phyloP scores from a whole-genome alignment of 2,113 vertebrate genomes.

The Perca fluviatilis region DNA sequence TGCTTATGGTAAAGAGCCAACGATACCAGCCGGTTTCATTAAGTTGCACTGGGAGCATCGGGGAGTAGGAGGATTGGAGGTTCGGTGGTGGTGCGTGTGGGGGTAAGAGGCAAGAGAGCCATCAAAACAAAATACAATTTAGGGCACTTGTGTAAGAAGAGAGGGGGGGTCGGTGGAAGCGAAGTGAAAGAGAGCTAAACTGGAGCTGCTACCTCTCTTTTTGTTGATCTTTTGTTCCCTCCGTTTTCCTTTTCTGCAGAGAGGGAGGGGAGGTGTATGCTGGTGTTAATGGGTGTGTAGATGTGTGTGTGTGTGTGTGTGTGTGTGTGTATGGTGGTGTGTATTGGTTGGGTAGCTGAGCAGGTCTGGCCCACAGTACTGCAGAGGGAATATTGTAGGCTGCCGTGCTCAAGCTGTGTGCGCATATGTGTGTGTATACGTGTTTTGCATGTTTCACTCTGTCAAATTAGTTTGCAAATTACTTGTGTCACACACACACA shows the following conservation, averaged over 20 bases:
- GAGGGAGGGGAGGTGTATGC: conserved; percentile 25
- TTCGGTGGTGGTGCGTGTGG: conserved; percentile 24
- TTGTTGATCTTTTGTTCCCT: conserved; percentile 53
- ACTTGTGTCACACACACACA: not conserved
- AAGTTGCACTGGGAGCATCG: conserved; percentile 48
- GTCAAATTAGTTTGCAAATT: conserved; percentile 9
- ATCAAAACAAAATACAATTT: conserved; percentile 41
- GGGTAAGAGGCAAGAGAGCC: conserved; percentile 45
- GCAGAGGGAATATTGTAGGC: conserved; percentile 16
- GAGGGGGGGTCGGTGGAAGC: too few species aligned
- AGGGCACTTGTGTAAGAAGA: conserved; percentile 26
- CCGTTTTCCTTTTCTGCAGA: conserved; percentile 36
- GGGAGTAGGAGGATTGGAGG: conserved; percentile 31
- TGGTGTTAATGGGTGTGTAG: not conserved
- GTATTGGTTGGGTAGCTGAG: conserved; percentile 12
- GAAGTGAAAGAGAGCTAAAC: conserved; percentile 14
- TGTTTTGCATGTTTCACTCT: conserved; percentile 10
- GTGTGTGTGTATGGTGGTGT: not conserved
- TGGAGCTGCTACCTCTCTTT: conserved; percentile 33
- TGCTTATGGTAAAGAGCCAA: conserved; percentile 47
- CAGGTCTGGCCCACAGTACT: conserved; percentile 25
- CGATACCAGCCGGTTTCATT: conserved; percentile 50
- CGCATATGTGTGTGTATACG: not conserved
- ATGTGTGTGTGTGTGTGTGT: conserved; percentile 12
- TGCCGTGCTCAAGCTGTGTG: conserved; percentile 21